Evolutionary conservation across 2,888 invertebrate species (phyloP), one percentile per base, ranked within the genome.

Genomic region (Oxyteleia sp.): DNA sequence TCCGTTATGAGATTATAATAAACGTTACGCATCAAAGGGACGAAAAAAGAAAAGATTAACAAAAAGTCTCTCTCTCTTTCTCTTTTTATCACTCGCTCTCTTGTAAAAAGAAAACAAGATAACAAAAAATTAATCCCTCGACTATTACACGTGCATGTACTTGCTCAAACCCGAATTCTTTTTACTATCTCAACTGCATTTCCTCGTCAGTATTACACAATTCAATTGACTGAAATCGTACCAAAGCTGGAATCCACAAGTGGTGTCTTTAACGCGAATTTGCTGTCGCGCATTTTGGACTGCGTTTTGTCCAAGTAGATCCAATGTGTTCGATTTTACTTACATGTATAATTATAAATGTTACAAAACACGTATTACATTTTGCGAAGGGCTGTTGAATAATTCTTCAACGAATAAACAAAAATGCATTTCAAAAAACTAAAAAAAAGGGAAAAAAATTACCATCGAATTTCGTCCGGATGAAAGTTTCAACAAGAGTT

Each of bases 281-380:
- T 59, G 59, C 23, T 15, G 63, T 53, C 74, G 63, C 55, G 16
- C 7, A 7, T 75, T 82, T 66, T 66, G 82, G 82, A 82, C 82
- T 61, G 59, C 76, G 71, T 76, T 76, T 76, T 45, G 81, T 82
- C 82, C 71, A 76, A 71, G 82, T 82, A 82, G 76, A 82, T 82
- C 71, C 82, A 55, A 82, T 82, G 82, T 82, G 82, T 82, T 82
- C 75, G 82, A 76, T 71, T 82, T 82, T 64, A 82, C 69, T 76
- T 69, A 76, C 16, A 79, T 49, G 32, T 64, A 81, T 81, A 68
- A 71, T 75, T 75, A 64, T 75, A 75, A 61, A 69, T 35, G 63
- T 74, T 72, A 55, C 5, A 69, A 47, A 20, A 51, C 68, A 45
- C 29, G 55, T 68, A 55, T 78, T 68, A 20, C 43, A 68, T 68